Conservation (phyloP, 2,888 invertebrate genomes). For the Eupithecia dodoneata region DNA sequence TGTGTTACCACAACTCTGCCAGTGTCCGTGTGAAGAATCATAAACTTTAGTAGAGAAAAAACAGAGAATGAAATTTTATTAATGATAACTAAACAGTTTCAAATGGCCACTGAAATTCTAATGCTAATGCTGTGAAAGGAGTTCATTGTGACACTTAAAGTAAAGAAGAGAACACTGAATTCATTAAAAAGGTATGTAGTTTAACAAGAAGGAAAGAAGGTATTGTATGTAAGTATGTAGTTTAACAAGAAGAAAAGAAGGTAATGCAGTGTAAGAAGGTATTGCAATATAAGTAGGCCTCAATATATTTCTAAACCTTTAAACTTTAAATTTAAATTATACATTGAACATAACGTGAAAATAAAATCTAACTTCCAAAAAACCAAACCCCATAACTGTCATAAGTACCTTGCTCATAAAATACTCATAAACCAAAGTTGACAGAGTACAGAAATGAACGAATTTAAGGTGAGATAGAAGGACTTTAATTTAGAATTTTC, state of each 20-base stretch:
- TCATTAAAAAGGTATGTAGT: not conserved
- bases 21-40: no score
- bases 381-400: not conserved
- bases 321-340: not conserved
- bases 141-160: no score
- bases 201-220: not conserved
- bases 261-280: no score
- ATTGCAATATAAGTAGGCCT: not conserved
- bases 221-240: not conserved
- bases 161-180: no score
- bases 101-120: no score
- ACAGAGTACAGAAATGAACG: not conserved
- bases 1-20: no score
- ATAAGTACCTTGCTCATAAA: not conserved
- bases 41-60: no score
- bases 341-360: not conserved
- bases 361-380: not conserved
- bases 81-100: no score
- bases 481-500: slow-evolving; percentile 25
- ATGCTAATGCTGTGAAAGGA: no score
- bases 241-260: not conserved
- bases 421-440: not conserved
- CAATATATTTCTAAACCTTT: not conserved
- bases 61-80: no score
- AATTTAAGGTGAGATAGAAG: slow-evolving; percentile 14